Conservation (phyloP, 2,797 vertebrate genomes). For the Melanogrammus aeglefinus region DNA sequence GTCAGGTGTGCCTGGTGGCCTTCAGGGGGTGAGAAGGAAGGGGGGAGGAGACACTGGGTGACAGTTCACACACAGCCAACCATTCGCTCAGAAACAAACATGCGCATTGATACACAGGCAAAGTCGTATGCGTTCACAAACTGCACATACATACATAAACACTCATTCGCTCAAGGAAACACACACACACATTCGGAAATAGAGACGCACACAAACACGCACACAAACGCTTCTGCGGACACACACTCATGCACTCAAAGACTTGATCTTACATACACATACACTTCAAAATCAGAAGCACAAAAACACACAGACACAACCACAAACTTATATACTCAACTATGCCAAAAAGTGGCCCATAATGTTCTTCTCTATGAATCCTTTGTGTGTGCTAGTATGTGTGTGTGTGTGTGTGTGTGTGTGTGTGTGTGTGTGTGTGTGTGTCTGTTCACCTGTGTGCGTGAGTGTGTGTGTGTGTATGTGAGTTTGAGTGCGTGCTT, state of each 20-base stretch:
- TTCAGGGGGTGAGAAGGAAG: constrained; percentile 57
- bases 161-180: no score
- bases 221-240: no score
- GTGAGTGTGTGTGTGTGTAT: constrained; percentile 10
- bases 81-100: constrained; percentile 21
- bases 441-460: constrained; percentile 15
- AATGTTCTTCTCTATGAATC: no score
- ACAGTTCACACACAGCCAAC: constrained; percentile 16
- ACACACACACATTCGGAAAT: no score
- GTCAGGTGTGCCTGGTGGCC: constrained; percentile 50
- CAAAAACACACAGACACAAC: constrained; percentile 12
- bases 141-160: background rate
- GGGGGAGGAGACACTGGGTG: constrained; percentile 12
- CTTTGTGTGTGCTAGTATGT: background rate
- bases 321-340: background rate
- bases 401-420: no score
- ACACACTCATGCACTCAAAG: no score
- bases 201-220: no score
- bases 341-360: no score
- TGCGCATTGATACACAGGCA: constrained; percentile 27
- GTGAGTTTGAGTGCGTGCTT: no score
- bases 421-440: no score
- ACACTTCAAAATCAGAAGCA: no score
- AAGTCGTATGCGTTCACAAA: constrained; percentile 19
- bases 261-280: no score